phyloP scores from a whole-genome alignment of 1,140 invertebrate genomes.

The Aphaenogaster rudis region DNA sequence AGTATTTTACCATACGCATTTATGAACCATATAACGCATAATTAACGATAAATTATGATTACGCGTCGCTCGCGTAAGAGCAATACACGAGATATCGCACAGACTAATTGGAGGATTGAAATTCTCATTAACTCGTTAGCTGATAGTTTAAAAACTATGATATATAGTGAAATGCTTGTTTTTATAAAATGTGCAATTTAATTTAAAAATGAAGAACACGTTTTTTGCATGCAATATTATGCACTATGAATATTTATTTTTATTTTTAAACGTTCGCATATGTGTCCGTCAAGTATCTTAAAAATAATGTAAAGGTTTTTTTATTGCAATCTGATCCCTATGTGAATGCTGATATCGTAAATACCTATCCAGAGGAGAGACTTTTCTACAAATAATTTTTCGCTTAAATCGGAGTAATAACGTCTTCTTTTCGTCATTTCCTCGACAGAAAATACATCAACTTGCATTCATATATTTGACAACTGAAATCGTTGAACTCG shows the following conservation, averaged over 20 bases:
- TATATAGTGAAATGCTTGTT: slow-evolving; percentile 62
- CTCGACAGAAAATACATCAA: not conserved
- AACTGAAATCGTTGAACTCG: not conserved
- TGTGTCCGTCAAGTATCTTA: slow-evolving; percentile 56
- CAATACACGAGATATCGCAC: slow-evolving; percentile 23
- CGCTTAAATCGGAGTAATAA: not conserved
- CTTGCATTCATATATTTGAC: slow-evolving; percentile 1
- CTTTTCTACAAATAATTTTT: not conserved
- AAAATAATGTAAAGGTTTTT: slow-evolving; percentile 62
- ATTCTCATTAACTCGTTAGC: slow-evolving; percentile 51
- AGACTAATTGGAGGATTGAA: slow-evolving; percentile 59
- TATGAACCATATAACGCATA: slow-evolving; percentile 21
- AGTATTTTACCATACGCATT: slow-evolving; percentile 33
- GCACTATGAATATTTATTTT: slow-evolving; percentile 73
- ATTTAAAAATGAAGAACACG: slow-evolving; percentile 57
- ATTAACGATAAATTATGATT: slow-evolving; percentile 20
- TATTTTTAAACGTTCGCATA: slow-evolving; percentile 68
- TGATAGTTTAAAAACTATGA: slow-evolving; percentile 52
- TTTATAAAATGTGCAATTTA: slow-evolving; percentile 71
- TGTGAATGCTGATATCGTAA: slow-evolving; percentile 27
- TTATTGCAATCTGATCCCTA: slow-evolving; percentile 53
- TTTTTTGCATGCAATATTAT: slow-evolving; percentile 65
- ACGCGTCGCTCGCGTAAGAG: not conserved
- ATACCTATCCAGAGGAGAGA: slow-evolving; percentile 32
- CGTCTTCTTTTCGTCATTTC: not conserved